phyloP scores from a whole-genome alignment of 2,797 vertebrate genomes.

The Falco biarmicus region DNA sequence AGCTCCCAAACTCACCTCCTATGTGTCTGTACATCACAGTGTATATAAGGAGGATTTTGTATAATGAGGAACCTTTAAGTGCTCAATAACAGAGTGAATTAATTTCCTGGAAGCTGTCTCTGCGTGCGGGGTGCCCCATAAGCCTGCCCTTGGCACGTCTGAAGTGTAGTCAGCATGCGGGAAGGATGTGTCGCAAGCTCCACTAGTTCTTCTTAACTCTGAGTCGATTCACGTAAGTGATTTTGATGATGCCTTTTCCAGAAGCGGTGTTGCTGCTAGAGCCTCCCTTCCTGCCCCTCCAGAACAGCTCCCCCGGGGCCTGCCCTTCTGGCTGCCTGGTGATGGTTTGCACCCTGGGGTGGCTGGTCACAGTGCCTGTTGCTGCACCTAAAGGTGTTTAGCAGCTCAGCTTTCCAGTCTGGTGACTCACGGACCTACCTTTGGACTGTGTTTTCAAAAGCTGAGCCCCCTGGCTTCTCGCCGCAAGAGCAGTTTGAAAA shows the following conservation, averaged over 20 bases:
- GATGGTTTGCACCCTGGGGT: accelerated
- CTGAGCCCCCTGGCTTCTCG: neutral
- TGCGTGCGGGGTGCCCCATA: neutral
- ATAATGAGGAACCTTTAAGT: accelerated
- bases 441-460: neutral
- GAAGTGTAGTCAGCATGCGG: neutral
- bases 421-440: neutral
- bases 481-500: neutral
- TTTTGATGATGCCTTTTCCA: neutral
- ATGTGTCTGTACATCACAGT: accelerated
- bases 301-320: neutral
- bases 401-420: neutral
- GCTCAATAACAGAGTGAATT: neutral
- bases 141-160: neutral
- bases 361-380: accelerated
- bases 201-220: neutral
- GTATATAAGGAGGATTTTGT: accelerated
- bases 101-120: neutral
- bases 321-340: neutral
- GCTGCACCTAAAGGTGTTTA: neutral
- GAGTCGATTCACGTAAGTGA: neutral
- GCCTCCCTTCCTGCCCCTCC: neutral
- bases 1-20: accelerated
- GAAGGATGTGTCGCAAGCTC: neutral
- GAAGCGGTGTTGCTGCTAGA: accelerated